phyloP scores from a whole-genome alignment of 2,113 vertebrate species.

The Melozone crissalis region DNA sequence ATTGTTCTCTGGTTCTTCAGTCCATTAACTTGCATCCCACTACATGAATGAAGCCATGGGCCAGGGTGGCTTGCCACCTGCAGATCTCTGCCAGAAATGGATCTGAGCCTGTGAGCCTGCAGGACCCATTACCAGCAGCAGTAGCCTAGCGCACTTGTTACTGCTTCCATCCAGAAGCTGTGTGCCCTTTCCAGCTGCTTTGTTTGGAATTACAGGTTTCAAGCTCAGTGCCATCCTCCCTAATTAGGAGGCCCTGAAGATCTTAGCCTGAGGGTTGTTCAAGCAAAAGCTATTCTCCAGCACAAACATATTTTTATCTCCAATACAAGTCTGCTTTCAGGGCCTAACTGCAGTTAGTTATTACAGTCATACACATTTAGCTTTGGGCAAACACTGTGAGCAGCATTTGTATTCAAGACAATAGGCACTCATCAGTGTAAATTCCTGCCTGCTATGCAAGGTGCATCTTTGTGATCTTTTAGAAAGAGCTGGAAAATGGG shows the following conservation, averaged over 20 bases:
- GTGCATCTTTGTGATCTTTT: conserved; percentile 80
- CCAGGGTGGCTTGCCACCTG: background rate
- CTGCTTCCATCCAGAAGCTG: conserved; percentile 2
- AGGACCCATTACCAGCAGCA: background rate
- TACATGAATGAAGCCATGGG: background rate
- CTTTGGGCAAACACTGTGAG: conserved; percentile 51
- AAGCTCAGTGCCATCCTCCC: conserved; percentile 56
- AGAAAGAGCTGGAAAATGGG: conserved; percentile 79
- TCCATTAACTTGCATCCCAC: background rate
- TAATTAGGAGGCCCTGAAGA: conserved; percentile 74
- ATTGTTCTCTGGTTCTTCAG: background rate
- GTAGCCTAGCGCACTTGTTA: background rate
- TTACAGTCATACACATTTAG: conserved; percentile 58
- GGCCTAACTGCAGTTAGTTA: conserved; percentile 59
- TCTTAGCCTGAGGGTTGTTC: conserved; percentile 67
- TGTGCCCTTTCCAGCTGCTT: conserved; percentile 16
- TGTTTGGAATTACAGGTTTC: conserved; percentile 57
- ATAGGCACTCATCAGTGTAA: conserved; percentile 72
- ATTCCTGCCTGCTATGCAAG: conserved; percentile 77
- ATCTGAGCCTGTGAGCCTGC: background rate
- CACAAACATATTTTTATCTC: conserved; percentile 62
- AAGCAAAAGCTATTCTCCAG: conserved; percentile 59
- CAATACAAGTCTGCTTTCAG: conserved; percentile 26
- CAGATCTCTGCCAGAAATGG: background rate
- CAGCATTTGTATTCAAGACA: conserved; percentile 76